phyloP scores from a whole-genome alignment of 2,888 invertebrate species.

The Flabesymbios commensalis region DNA sequence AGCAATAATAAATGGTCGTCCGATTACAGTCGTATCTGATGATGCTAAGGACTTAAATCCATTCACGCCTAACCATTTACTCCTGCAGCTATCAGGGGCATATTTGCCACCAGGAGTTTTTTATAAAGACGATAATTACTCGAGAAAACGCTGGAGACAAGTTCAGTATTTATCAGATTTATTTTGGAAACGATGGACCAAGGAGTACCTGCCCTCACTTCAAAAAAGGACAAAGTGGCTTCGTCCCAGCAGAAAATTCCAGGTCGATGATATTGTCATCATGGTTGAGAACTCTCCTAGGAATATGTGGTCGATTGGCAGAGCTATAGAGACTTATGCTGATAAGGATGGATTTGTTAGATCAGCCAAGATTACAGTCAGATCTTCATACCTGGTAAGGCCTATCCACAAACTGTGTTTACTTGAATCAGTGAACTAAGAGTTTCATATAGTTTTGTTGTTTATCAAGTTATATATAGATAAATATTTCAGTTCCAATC shows the following conservation, averaged over 20 bases:
- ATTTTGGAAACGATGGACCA: constrained; percentile 24
- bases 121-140: constrained; percentile 22
- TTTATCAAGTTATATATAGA: too few species aligned
- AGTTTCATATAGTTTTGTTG: too few species aligned
- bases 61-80: constrained; percentile 43
- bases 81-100: constrained; percentile 32
- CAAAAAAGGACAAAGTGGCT: constrained; percentile 24
- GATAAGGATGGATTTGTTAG: constrained; percentile 3
- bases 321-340: not conserved
- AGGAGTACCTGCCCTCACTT: constrained; percentile 17
- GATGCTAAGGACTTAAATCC: not conserved
- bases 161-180: constrained; percentile 30
- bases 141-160: constrained; percentile 28
- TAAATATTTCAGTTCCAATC: too few species aligned
- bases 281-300: not conserved
- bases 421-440: too few species aligned
- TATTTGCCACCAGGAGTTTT: constrained; percentile 20
- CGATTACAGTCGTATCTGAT: not conserved
- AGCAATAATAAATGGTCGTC: constrained; percentile 3
- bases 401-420: constrained; percentile 1
- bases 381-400: not conserved
- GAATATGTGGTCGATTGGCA: constrained; percentile 1
- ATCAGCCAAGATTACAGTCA: not conserved
- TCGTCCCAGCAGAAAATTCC: not conserved
- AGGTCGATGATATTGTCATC: constrained; percentile 3